phyloP scores from a whole-genome alignment of 2,888 invertebrate genomes.

The Empis stercorea region DNA sequence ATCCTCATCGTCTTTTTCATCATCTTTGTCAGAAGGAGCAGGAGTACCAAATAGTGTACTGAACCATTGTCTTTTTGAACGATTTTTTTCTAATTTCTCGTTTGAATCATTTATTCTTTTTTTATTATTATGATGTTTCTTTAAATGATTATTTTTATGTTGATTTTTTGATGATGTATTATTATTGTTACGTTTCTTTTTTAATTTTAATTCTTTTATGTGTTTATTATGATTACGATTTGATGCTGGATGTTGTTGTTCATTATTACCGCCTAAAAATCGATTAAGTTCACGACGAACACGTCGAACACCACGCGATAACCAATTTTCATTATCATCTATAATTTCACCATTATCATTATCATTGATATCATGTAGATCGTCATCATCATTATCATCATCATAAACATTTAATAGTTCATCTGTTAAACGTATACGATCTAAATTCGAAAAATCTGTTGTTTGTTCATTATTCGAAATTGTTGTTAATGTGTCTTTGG shows the following conservation, averaged over 20 bases:
- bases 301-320: slow-evolving; percentile 23
- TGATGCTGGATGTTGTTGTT: slow-evolving; percentile 1
- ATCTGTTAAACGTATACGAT: background rate
- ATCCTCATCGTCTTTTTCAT: slow-evolving; percentile 11
- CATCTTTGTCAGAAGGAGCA: slow-evolving; percentile 10
- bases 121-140: slow-evolving; percentile 5
- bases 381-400: slow-evolving; percentile 21
- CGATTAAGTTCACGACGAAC: slow-evolving; percentile 27
- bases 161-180: background rate
- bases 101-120: background rate
- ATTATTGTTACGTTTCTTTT: background rate
- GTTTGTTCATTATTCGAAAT: background rate
- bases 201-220: slow-evolving; percentile 4
- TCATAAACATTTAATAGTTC: background rate
- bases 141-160: background rate
- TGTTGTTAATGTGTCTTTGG: background rate
- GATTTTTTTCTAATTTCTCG: slow-evolving; percentile 4
- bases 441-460: too few species aligned
- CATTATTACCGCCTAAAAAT: slow-evolving; percentile 20
- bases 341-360: slow-evolving; percentile 7
- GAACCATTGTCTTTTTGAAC: background rate
- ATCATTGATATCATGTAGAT: slow-evolving; percentile 17
- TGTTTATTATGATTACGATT: background rate
- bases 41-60: slow-evolving; percentile 11
- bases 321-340: slow-evolving; percentile 19